Evolutionary conservation across 1,140 invertebrate genomes (phyloP).

Genomic region (Anoplophora glabripennis): DNA sequence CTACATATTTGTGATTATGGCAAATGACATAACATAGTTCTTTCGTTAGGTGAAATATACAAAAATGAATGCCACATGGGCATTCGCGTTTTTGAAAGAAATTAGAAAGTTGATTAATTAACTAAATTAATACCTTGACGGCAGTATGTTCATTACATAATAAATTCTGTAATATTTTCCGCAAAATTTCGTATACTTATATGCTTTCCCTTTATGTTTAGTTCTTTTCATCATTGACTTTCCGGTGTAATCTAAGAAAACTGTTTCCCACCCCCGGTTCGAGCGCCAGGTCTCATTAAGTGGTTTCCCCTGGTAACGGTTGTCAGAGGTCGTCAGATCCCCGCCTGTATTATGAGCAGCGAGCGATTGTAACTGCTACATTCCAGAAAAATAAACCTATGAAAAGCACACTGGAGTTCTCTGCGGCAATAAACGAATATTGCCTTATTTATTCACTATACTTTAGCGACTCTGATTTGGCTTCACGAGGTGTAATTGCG

Average conservation of each 20-base stretch:
- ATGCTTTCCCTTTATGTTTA: conserved; percentile 12
- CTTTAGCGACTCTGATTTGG: conserved; percentile 2
- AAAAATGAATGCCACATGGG: no score
- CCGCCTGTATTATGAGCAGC: conserved; percentile 29
- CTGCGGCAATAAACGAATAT: conserved; percentile 13
- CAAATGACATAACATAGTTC: no score
- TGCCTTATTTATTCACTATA: conserved; percentile 12
- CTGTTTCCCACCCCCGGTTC: conserved; percentile 19
- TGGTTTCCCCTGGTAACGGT: conserved; percentile 45
- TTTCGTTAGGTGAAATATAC: no score
- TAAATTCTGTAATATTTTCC: no score
- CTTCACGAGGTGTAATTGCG: conserved; percentile 1
- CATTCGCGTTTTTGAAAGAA: no score
- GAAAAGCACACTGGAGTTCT: conserved; percentile 16
- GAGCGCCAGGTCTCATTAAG: conserved; percentile 40
- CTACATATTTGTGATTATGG: no score
- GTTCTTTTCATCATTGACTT: conserved; percentile 36
- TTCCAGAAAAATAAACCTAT: conserved; percentile 24
- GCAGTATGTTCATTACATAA: no score
- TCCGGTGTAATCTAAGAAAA: conserved; percentile 31
- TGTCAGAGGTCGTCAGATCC: conserved; percentile 35
- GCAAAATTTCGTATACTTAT: background rate
- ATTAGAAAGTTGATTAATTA: no score
- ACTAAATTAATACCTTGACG: no score
- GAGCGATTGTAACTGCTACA: conserved; percentile 23